Conservation (phyloP, 2,888 invertebrate genomes). For the Eupithecia pulchellata region DNA sequence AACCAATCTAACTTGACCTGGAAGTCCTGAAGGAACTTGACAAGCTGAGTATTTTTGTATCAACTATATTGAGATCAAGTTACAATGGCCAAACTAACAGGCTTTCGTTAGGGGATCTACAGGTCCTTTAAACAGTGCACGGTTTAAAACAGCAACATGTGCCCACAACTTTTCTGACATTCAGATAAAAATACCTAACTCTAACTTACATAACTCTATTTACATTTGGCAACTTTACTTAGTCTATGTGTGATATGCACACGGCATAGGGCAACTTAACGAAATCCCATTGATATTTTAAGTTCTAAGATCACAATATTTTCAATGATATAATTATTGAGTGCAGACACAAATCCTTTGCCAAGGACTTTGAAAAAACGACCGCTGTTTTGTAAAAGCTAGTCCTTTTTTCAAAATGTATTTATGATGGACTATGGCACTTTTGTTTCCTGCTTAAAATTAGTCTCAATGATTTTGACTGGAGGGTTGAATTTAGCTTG, state of each 20-base stretch:
- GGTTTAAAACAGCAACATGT: slow-evolving; percentile 46
- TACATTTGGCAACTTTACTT: slow-evolving; percentile 83
- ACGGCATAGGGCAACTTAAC: slow-evolving; percentile 68
- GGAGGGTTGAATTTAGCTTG: slow-evolving; percentile 16
- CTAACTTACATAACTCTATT: slow-evolving; percentile 60
- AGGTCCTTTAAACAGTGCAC: slow-evolving; percentile 28
- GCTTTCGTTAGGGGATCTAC: slow-evolving; percentile 7
- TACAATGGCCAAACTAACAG: background rate
- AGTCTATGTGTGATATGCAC: slow-evolving; percentile 82
- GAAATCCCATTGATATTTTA: slow-evolving; percentile 74
- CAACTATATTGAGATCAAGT: background rate
- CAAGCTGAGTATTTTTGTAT: background rate
- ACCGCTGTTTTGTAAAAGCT: slow-evolving; percentile 9
- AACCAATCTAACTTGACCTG: slow-evolving; percentile 1
- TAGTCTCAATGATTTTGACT: slow-evolving; percentile 42
- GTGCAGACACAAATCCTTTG: slow-evolving; percentile 27
- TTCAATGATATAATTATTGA: slow-evolving; percentile 66
- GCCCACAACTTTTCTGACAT: slow-evolving; percentile 69
- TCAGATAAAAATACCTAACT: slow-evolving; percentile 59
- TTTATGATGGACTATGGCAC: slow-evolving; percentile 38
- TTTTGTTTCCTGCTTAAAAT: slow-evolving; percentile 42
- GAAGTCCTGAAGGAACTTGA: background rate
- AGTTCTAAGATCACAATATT: slow-evolving; percentile 74
- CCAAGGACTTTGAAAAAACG: slow-evolving; percentile 18
- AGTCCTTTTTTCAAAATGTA: slow-evolving; percentile 19